phyloP scores from a whole-genome alignment of 2,888 invertebrate species.

The Chesias legatella region DNA sequence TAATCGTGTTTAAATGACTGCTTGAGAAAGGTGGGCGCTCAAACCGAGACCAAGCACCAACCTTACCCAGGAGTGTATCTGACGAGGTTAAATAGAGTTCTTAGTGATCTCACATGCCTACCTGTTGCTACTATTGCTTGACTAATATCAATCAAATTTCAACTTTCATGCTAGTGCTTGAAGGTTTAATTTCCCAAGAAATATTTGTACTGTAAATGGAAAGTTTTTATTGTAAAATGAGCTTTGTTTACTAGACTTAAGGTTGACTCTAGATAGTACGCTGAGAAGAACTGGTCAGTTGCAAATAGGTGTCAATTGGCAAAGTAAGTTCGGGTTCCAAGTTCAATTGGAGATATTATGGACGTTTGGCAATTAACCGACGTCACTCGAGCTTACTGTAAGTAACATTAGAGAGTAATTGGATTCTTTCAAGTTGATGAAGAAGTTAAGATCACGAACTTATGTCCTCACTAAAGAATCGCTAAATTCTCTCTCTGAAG shows the following conservation, averaged over 20 bases:
- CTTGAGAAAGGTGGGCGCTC: too few relatives aligned
- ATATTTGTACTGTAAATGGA: not conserved
- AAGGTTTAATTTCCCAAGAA: too few relatives aligned
- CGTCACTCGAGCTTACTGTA: too few relatives aligned
- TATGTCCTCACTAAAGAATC: too few relatives aligned
- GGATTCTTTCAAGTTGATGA: too few relatives aligned
- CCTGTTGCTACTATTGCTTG: slow-evolving; percentile 15
- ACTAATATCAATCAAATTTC: slow-evolving; percentile 3
- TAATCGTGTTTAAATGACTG: too few relatives aligned
- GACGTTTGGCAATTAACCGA: too few relatives aligned
- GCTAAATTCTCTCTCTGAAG: too few relatives aligned
- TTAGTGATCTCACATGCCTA: slow-evolving; percentile 30
- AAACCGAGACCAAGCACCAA: slow-evolving; percentile 11
- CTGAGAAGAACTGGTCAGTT: not conserved
- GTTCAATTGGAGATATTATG: too few relatives aligned
- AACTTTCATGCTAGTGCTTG: too few relatives aligned
- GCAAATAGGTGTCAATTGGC: slow-evolving; percentile 44
- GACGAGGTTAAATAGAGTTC: slow-evolving; percentile 40
- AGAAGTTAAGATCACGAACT: too few relatives aligned
- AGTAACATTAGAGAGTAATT: too few relatives aligned
- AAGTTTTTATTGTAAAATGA: not conserved
- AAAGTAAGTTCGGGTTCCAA: slow-evolving; percentile 19
- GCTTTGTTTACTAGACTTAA: not conserved
- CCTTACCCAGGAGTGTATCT: slow-evolving; percentile 21
- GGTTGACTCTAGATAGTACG: slow-evolving; percentile 6